A percentile compares a stretch with the other conserved stretches of the same genome.
phyloP scores from a whole-genome alignment of 2,113 vertebrate species.

The Carlito syrichta region DNA sequence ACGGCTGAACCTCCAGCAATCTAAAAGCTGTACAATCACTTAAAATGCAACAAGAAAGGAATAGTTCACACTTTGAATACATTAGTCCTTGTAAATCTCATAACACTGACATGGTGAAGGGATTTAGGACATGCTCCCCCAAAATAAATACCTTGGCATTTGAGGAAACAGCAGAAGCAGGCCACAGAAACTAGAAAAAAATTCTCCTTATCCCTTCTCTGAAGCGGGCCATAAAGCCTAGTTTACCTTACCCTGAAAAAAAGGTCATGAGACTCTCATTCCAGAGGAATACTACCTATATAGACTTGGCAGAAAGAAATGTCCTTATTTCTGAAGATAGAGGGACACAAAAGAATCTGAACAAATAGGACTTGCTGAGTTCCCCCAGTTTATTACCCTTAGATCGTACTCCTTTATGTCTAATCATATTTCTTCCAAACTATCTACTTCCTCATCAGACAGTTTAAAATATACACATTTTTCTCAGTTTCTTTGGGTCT shows the following conservation, averaged over 20 bases:
- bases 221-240: background rate
- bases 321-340: background rate
- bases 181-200: background rate
- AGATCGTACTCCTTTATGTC: background rate
- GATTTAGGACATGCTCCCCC: background rate
- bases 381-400: background rate
- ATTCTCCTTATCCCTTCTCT: background rate
- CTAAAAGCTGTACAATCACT: background rate
- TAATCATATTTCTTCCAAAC: background rate
- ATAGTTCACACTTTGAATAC: constrained; percentile 20
- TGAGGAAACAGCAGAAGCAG: background rate
- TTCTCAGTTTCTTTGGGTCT: background rate
- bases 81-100: background rate
- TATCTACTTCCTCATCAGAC: background rate
- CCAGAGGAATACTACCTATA: background rate
- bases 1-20: constrained; percentile 4
- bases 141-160: background rate
- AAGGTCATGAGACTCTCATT: background rate
- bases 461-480: background rate
- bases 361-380: background rate
- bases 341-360: background rate
- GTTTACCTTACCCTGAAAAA: background rate
- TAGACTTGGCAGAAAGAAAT: background rate
- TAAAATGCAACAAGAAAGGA: constrained; percentile 29
- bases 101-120: background rate